A percentile compares a stretch with the other conserved stretches of the same genome.
Conservation (phyloP, 2,113 vertebrate genomes). For the Salvelinus sp. region DNA sequence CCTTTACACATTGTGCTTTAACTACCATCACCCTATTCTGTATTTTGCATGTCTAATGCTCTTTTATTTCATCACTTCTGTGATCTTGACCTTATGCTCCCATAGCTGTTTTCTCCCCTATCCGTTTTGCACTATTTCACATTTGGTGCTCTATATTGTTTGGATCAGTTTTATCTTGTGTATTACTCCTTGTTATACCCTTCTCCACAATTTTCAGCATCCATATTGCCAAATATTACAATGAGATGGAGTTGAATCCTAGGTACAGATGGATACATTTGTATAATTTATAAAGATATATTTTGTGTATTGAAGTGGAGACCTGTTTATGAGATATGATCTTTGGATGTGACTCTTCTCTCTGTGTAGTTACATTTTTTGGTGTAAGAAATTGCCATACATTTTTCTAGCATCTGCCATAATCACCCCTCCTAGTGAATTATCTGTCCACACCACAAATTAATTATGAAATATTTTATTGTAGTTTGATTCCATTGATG, state of each 20-base stretch:
- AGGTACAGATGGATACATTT: slow-evolving; percentile 54
- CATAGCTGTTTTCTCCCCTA: slow-evolving; percentile 50
- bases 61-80: slow-evolving; percentile 44
- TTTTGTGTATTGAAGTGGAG: slow-evolving; percentile 80
- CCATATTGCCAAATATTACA: slow-evolving; percentile 70
- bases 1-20: slow-evolving; percentile 67
- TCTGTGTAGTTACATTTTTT: slow-evolving; percentile 70
- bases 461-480: slow-evolving; percentile 61
- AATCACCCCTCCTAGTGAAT: slow-evolving; percentile 57
- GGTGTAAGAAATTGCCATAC: slow-evolving; percentile 63
- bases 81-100: slow-evolving; percentile 38
- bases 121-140: slow-evolving; percentile 38
- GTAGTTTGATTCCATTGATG: slow-evolving; percentile 73
- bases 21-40: slow-evolving; percentile 59
- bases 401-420: slow-evolving; percentile 70
- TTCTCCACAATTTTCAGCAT: slow-evolving; percentile 50
- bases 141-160: slow-evolving; percentile 48
- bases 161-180: slow-evolving; percentile 40
- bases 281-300: slow-evolving; percentile 81
- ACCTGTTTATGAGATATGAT: slow-evolving; percentile 70
- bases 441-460: slow-evolving; percentile 45
- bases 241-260: slow-evolving; percentile 59
- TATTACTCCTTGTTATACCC: slow-evolving; percentile 55
- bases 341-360: slow-evolving; percentile 60
- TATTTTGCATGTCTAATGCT: slow-evolving; percentile 60